Percentiles rank a stretch among this genome's conserved stretches.
phyloP scores from a whole-genome alignment of 2,888 invertebrate genomes.

The Gerris lacustris region DNA sequence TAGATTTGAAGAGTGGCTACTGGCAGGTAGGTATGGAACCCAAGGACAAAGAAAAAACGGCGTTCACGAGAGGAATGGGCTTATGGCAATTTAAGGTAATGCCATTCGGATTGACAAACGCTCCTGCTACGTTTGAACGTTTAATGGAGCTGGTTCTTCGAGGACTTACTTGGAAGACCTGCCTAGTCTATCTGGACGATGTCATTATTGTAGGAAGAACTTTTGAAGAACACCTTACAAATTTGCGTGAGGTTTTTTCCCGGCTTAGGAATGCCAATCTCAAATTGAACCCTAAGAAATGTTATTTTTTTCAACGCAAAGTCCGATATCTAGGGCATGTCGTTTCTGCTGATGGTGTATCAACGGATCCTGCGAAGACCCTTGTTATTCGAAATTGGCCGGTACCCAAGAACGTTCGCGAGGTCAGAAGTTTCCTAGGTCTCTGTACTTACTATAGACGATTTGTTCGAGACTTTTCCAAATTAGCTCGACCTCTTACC shows the following conservation, averaged over 20 bases:
- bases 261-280: constrained; percentile 25
- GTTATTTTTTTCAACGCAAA: constrained; percentile 17
- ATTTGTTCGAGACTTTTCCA: constrained; percentile 20
- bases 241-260: constrained; percentile 24
- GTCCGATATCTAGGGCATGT: constrained; percentile 26
- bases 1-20: constrained; percentile 14
- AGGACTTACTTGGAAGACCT: not conserved
- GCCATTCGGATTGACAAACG: not conserved
- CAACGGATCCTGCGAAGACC: constrained; percentile 26
- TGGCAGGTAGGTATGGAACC: constrained; percentile 8
- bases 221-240: constrained; percentile 12
- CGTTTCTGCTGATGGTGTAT: constrained; percentile 23
- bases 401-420: constrained; percentile 21
- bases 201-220: not conserved
- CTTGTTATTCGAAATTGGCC: constrained; percentile 26
- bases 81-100: not conserved
- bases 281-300: constrained; percentile 25
- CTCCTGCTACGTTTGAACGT: not conserved
- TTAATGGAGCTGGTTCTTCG: not conserved
- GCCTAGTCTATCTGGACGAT: not conserved
- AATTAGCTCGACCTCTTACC: not conserved
- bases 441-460: constrained; percentile 30
- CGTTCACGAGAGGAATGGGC: not conserved
- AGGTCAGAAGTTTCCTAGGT: constrained; percentile 28
- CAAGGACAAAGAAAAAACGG: not conserved